Evolutionary conservation across 2,113 vertebrate genomes (phyloP), one percentile per base, ranked within the genome.

Genomic region (Delphinus delphis): DNA sequence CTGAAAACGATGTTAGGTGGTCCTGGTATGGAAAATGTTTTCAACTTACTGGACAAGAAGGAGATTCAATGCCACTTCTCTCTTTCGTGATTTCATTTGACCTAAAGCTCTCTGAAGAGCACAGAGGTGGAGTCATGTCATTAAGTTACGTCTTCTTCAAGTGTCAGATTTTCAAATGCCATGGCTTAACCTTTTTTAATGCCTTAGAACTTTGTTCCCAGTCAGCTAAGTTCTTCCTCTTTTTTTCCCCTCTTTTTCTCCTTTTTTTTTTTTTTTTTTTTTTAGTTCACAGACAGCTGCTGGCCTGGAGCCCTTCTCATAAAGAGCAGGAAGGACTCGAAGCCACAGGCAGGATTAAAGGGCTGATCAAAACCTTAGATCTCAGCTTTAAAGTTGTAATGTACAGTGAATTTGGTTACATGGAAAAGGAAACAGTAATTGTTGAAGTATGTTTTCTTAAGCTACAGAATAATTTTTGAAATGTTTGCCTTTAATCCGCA

Each of bases 291-390:
- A 97, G 97, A 97, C 98, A 98, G 98, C 98, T 98, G 98, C 97
- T 97, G 98, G 98, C 98, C 97, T 93, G 96, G 95, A 97, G 98
- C 98, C 95, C 83, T 96, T 87, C 98, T 98, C 97, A 95, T 98
- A 97, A 98, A 98, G 98, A 98, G 97, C 98, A 98, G 98, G 98
- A 98, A 98, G 98, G 97, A 96, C 98, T 97, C 73, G 44, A 95
- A 99, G 98, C 98, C 97, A 97, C 97, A 98, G 97, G 95, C 97
- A 96, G 98, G 98, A 98, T 98, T 98, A 98, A 98, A 98, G 98
- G 84, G 92, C 92, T 88, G 98, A 98, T 98, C 97, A 79, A 87
- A 98, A 95, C 97, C 98, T 98, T 73, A 98, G 98, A 98, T 98
- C 98, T 98, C 95, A 33, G 98, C 98, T 98, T 98, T 97, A 97